Conservation (phyloP, 2,888 invertebrate genomes). For the Tetranychus truncatus region DNA sequence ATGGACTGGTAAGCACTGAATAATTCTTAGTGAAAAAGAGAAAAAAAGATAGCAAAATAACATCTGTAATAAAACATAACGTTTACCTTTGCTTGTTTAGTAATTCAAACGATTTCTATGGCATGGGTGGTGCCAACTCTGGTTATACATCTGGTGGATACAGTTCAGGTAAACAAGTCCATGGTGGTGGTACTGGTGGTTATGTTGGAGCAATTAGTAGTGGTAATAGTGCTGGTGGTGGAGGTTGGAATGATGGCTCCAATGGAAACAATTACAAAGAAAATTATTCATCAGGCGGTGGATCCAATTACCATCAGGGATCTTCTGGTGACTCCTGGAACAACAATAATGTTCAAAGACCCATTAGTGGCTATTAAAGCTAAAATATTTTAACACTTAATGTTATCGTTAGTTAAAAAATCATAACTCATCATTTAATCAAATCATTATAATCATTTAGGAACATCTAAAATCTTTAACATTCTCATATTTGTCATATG, state of each 20-base stretch:
- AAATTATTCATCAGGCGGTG: background rate
- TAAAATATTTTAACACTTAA: too few relatives aligned
- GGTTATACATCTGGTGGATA: background rate
- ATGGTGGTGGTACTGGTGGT: background rate
- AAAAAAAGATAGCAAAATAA: background rate
- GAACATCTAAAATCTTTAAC: too few relatives aligned
- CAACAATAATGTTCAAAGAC: background rate
- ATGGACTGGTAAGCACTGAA: constrained; percentile 6
- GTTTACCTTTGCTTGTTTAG: background rate
- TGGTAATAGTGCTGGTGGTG: background rate
- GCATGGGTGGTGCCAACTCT: background rate
- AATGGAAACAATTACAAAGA: background rate
- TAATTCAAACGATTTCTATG: background rate
- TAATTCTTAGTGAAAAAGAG: background rate
- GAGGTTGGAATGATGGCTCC: background rate
- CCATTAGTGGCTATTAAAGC: background rate
- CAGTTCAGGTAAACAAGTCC: background rate
- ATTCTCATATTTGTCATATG: too few relatives aligned
- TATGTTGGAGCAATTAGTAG: background rate
- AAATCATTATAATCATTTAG: background rate
- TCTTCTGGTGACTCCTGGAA: background rate
- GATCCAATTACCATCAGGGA: background rate
- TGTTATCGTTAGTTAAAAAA: background rate
- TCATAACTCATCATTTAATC: background rate
- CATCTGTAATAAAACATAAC: background rate